Conservation (phyloP, 2,797 vertebrate genomes). For the Carduelis carduelis region DNA sequence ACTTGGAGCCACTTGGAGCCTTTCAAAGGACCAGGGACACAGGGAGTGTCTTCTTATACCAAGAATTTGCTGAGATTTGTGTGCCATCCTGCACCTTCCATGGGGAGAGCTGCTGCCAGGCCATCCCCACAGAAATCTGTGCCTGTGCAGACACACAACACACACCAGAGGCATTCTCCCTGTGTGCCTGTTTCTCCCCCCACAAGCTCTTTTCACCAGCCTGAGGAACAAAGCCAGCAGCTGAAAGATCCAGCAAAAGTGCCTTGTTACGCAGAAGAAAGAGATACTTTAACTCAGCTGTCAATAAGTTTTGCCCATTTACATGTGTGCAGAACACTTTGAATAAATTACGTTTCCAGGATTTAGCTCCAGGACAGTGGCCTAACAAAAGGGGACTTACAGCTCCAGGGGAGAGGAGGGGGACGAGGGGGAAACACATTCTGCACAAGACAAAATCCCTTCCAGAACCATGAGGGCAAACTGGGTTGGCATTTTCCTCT, state of each 20-base stretch:
- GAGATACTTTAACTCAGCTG: constrained; percentile 61
- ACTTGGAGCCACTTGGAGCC: not conserved
- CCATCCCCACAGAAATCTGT: not conserved
- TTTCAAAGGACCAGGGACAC: not conserved
- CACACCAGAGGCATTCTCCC: not conserved
- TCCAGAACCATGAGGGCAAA: not conserved
- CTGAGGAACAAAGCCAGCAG: constrained; percentile 22
- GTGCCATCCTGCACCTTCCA: fast-evolving
- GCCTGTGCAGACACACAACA: not conserved
- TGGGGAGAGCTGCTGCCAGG: not conserved
- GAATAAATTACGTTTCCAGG: constrained; percentile 58
- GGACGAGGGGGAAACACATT: not conserved
- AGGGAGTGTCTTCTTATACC: fast-evolving
- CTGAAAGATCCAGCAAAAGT: constrained; percentile 20
- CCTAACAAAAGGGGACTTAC: constrained; percentile 42
- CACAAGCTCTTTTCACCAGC: not conserved
- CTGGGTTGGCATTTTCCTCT: not conserved
- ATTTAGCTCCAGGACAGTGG: not conserved
- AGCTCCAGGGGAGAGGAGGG: not conserved
- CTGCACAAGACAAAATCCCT: constrained; percentile 33
- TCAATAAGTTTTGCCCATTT: constrained; percentile 61
- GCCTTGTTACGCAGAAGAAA: constrained; percentile 36
- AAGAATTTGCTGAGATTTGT: not conserved
- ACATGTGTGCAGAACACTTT: constrained; percentile 33
- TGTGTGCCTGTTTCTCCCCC: not conserved